phyloP scores from a whole-genome alignment of 2,113 vertebrate species.

The Colinus virginianus region DNA sequence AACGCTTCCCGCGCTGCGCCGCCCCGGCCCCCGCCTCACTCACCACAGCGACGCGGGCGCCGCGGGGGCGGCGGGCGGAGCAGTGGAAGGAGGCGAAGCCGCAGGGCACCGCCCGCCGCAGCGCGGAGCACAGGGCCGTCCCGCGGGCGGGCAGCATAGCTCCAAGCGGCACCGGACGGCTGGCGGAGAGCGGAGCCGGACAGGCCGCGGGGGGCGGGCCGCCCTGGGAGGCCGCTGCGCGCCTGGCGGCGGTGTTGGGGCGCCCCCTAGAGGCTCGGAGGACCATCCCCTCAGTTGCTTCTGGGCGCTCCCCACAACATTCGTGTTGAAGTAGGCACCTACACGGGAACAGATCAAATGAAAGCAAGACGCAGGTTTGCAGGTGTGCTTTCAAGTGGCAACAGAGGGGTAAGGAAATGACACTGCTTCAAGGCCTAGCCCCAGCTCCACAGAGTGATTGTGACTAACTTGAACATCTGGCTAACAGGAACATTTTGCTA shows the following conservation, averaged over 20 bases:
- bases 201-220: background rate
- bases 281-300: background rate
- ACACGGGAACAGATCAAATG: background rate
- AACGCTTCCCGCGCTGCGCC: too few species aligned
- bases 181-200: too few species aligned
- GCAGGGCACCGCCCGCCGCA: background rate
- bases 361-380: background rate
- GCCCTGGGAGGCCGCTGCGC: background rate
- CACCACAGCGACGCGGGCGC: slow-evolving; percentile 78
- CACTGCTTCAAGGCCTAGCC: background rate
- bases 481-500: fast-evolving
- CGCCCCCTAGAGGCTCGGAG: background rate
- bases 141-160: slow-evolving; percentile 9
- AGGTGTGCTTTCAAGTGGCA: fast-evolving
- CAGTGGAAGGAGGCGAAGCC: slow-evolving; percentile 53
- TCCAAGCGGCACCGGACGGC: too few species aligned
- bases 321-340: background rate
- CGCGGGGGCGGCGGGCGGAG: slow-evolving; percentile 19
- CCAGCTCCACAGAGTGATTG: fast-evolving
- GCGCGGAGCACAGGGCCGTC: background rate
- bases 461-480: fast-evolving
- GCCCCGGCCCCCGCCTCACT: background rate
- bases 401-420: fast-evolving
- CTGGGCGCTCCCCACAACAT: background rate
- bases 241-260: background rate